Conservation (phyloP, 1,140 invertebrate genomes). For the Galleria mellonella region DNA sequence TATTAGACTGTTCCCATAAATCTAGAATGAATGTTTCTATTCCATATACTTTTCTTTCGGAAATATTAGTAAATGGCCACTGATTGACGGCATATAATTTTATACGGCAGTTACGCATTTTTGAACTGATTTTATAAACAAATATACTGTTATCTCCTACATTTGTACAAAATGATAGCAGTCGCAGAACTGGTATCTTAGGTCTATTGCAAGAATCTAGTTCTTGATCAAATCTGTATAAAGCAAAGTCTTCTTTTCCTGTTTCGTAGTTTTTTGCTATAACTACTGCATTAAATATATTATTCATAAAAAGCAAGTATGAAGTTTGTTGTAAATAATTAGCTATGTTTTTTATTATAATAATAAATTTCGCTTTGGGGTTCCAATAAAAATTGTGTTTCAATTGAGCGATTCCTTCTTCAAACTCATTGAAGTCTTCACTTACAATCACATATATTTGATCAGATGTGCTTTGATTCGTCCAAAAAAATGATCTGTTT, state of each 20-base stretch:
- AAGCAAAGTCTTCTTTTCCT: constrained; percentile 2
- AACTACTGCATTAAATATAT: constrained; percentile 11
- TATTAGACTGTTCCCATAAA: not conserved
- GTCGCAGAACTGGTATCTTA: not conserved
- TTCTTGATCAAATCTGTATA: constrained; percentile 5
- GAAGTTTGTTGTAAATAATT: constrained; percentile 1
- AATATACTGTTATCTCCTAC: not conserved
- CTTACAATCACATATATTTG: constrained; percentile 11
- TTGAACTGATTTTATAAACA: constrained; percentile 1
- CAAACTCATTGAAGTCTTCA: constrained; percentile 8
- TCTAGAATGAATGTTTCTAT: not conserved
- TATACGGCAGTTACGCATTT: not conserved
- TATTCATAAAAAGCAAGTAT: constrained; percentile 1
- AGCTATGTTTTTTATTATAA: constrained; percentile 7
- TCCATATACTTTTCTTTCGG: not conserved
- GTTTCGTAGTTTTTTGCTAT: constrained; percentile 1
- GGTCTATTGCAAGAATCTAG: constrained; percentile 8
- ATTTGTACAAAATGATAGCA: constrained; percentile 1
- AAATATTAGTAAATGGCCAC: constrained; percentile 7
- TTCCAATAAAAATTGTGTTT: constrained; percentile 19
- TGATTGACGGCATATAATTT: constrained; percentile 5
- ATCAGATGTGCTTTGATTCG: constrained; percentile 4
- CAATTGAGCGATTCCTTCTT: constrained; percentile 7
- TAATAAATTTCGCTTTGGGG: constrained; percentile 16
- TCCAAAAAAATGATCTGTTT: constrained; percentile 12